These are phyloP conservation scores for Clarias gariepinus DNA, from an alignment of 2,113 vertebrate genomes.

Conservation along the genomic window DNA sequence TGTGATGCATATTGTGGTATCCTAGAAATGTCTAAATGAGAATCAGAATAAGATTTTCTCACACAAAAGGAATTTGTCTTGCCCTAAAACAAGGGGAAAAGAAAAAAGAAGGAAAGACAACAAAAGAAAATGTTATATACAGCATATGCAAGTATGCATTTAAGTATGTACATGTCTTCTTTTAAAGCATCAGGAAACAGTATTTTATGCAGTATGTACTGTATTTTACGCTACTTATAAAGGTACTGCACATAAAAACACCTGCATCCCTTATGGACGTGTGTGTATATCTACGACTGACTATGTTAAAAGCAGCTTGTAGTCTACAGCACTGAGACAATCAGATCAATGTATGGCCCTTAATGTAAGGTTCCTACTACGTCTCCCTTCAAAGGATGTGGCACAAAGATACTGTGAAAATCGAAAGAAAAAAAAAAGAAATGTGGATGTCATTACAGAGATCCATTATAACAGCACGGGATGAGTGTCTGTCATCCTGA, in stretches of 20 bases:
- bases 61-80: no score
- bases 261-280: not conserved
- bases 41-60: no score
- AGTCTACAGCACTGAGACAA: slow-evolving; percentile 40
- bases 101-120: no score
- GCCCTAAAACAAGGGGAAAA: no score
- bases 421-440: not conserved
- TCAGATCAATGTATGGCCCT: slow-evolving; percentile 5
- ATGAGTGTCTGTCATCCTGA: slow-evolving; percentile 4
- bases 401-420: not conserved
- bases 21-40: not conserved
- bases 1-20: not conserved
- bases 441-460: not conserved
- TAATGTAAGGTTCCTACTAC: slow-evolving; percentile 7
- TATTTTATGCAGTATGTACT: not conserved
- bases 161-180: not conserved
- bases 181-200: not conserved
- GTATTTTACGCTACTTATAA: not conserved
- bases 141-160: no score
- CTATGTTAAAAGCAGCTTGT: not conserved
- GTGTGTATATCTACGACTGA: not conserved
- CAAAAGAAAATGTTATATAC: no score
- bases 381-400: not conserved
- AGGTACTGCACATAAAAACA: not conserved
- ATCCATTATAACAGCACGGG: not conserved